Evolutionary conservation across 2,888 invertebrate species (phyloP).

Genomic region (Caenorhabditis afra): DNA sequence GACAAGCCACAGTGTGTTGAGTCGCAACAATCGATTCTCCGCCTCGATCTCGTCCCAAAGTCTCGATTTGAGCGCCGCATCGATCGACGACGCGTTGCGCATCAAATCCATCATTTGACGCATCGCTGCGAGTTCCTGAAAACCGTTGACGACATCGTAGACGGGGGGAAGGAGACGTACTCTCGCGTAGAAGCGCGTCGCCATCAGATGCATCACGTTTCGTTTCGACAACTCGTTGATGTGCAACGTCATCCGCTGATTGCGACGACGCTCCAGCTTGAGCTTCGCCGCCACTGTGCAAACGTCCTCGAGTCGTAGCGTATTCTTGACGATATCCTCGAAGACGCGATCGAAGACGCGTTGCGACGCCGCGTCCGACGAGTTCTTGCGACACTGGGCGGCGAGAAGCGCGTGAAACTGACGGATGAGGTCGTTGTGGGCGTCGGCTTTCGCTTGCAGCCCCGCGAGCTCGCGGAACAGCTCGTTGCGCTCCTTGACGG

Average conservation of each 20-base stretch:
- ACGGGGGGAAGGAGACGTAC: too few species aligned
- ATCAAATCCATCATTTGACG: slow-evolving; percentile 56
- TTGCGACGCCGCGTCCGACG: slow-evolving; percentile 13
- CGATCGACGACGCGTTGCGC: slow-evolving; percentile 29
- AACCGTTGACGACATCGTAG: not conserved
- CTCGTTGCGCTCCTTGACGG: slow-evolving; percentile 20
- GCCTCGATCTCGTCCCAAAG: slow-evolving; percentile 54
- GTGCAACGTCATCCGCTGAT: slow-evolving; percentile 27
- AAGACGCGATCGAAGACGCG: slow-evolving; percentile 19
- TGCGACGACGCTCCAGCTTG: slow-evolving; percentile 33
- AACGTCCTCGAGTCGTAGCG: slow-evolving; percentile 13
- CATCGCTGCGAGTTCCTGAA: slow-evolving; percentile 50
- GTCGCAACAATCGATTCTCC: slow-evolving; percentile 36
- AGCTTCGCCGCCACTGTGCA: slow-evolving; percentile 16
- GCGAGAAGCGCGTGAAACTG: slow-evolving; percentile 35
- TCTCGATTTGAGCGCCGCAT: slow-evolving; percentile 36
- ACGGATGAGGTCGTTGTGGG: slow-evolving; percentile 29
- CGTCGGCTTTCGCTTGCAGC: slow-evolving; percentile 11
- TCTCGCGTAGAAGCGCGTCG: slow-evolving; percentile 43
- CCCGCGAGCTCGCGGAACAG: not conserved
- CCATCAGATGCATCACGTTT: slow-evolving; percentile 40
- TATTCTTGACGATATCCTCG: slow-evolving; percentile 29
- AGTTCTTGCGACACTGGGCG: slow-evolving; percentile 21
- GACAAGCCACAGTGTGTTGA: slow-evolving; percentile 47
- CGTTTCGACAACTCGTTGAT: slow-evolving; percentile 45